Conservation (phyloP, 2,888 invertebrate species). For the Eulithis testata region DNA sequence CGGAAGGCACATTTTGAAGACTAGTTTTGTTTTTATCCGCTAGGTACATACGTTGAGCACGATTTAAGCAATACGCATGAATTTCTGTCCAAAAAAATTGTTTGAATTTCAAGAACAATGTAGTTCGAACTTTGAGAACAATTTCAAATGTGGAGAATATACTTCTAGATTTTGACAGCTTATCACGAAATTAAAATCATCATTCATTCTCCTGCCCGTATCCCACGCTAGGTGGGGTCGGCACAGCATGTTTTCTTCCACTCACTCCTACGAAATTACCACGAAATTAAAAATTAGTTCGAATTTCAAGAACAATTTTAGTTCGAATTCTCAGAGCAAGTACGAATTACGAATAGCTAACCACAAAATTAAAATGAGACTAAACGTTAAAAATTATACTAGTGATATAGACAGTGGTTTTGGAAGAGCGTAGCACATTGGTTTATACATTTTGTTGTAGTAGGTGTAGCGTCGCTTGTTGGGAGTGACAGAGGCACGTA, state of each 20-base stretch:
- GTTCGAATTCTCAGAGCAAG: too few species aligned
- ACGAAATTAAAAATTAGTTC: too few species aligned
- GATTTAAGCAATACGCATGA: slow-evolving; percentile 1
- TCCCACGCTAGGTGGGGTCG: too few species aligned
- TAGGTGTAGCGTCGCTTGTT: slow-evolving; percentile 78
- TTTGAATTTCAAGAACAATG: too few species aligned
- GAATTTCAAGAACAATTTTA: too few species aligned
- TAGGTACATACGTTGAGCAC: not conserved
- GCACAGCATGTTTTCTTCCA: too few species aligned
- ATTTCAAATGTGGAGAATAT: not conserved
- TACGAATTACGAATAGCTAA: too few species aligned
- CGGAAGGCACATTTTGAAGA: not conserved
- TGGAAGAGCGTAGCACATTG: slow-evolving; percentile 72
- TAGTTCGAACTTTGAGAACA: not conserved
- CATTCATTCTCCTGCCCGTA: too few species aligned
- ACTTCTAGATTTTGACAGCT: too few species aligned
- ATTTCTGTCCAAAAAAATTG: not conserved
- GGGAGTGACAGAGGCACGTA: slow-evolving; percentile 69
- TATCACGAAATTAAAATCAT: too few species aligned
- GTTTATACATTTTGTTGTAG: slow-evolving; percentile 78
- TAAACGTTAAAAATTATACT: slow-evolving; percentile 48
- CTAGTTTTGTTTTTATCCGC: not conserved
- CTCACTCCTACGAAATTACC: too few species aligned
- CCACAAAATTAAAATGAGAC: not conserved
- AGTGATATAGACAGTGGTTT: slow-evolving; percentile 68